Conservation (phyloP, 92 coral and sea anemone species). For the Palythoa heliodiscus region DNA sequence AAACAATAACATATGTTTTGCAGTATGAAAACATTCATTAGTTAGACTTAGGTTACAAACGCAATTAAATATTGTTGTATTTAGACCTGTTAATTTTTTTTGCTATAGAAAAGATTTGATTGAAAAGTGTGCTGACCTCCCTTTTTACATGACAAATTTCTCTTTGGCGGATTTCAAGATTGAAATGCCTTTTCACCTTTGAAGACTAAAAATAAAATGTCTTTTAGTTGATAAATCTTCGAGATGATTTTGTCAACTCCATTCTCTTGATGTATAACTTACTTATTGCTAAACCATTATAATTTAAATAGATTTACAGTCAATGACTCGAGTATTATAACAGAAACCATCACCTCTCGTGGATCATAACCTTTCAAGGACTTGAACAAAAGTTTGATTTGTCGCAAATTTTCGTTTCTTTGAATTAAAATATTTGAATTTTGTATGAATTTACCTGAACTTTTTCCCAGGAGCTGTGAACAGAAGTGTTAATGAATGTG, state of each 20-base stretch:
- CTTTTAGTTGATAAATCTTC: background rate
- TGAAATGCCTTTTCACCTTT: background rate
- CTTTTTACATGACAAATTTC: background rate
- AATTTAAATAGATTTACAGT: background rate
- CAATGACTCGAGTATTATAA: background rate
- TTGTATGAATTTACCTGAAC: background rate
- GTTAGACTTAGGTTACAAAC: background rate
- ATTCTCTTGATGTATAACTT: background rate
- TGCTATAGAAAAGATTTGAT: background rate
- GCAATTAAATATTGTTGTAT: background rate
- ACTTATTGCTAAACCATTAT: background rate
- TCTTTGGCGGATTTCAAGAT: background rate
- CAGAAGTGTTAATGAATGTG: too few species aligned
- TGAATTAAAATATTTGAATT: background rate
- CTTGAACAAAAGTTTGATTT: background rate
- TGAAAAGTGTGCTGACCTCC: background rate
- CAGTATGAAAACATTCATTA: background rate
- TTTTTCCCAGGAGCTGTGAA: background rate
- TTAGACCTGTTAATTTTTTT: background rate
- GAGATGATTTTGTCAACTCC: background rate
- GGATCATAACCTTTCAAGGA: background rate
- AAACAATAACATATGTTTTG: background rate
- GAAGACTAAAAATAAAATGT: background rate
- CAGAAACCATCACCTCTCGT: background rate
- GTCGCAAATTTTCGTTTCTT: background rate